A percentile compares a stretch with the other conserved stretches of the same genome.
Conservation (phyloP, 2,888 invertebrate species). For the Galeopsomyia nigrocyanea region DNA sequence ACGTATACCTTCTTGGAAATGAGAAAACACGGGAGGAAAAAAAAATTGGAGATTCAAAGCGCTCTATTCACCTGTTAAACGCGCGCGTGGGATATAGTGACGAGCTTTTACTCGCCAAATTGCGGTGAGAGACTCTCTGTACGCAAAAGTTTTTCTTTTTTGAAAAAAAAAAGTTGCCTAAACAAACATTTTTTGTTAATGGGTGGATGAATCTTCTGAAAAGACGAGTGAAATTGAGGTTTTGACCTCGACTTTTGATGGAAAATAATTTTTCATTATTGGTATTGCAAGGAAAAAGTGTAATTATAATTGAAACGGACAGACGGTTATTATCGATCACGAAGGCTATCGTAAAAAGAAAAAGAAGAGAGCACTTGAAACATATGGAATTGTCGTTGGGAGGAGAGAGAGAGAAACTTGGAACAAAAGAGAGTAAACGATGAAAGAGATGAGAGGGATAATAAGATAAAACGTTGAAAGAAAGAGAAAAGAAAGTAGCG, state of each 20-base stretch:
- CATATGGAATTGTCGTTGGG: too few relatives aligned
- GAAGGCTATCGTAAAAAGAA: constrained; percentile 11
- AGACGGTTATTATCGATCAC: constrained; percentile 7
- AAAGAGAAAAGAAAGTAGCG: not conserved
- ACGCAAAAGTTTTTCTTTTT: too few relatives aligned
- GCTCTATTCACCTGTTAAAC: not conserved
- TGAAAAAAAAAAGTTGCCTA: too few relatives aligned
- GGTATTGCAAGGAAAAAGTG: too few relatives aligned
- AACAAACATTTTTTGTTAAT: too few relatives aligned
- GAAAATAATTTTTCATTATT: too few relatives aligned
- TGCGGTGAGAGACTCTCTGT: too few relatives aligned
- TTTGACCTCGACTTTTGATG: too few relatives aligned
- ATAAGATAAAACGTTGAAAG: not conserved
- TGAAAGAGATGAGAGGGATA: not conserved
- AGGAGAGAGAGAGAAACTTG: constrained; percentile 1
- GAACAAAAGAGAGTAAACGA: constrained; percentile 23
- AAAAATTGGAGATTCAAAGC: constrained; percentile 42
- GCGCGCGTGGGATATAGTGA: not conserved
- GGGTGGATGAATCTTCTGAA: too few relatives aligned
- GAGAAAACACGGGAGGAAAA: constrained; percentile 20
- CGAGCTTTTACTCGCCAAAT: not conserved
- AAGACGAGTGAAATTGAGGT: too few relatives aligned
- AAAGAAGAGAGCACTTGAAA: not conserved
- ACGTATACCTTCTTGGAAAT: constrained; percentile 26
- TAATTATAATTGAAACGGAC: too few relatives aligned